Evolutionary conservation across 2,113 vertebrate species (phyloP).

Genomic region (Pachypanchax playfairii): DNA sequence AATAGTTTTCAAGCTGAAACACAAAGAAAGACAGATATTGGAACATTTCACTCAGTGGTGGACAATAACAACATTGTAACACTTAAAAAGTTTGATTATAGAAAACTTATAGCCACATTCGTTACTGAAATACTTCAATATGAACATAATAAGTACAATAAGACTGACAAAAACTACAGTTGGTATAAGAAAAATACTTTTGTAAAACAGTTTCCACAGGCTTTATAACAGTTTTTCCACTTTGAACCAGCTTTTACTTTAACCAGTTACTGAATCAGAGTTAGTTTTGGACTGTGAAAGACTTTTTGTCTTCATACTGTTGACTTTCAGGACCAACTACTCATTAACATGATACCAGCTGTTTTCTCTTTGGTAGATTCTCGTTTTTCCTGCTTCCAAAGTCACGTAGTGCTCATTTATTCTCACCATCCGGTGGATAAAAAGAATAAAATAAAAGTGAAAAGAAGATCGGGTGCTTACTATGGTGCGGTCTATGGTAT

Average conservation of each 20-base stretch:
- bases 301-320: slow-evolving; percentile 6
- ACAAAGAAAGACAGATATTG: not conserved
- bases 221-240: not conserved
- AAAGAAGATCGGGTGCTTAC: slow-evolving; percentile 79
- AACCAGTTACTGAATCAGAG: slow-evolving; percentile 11
- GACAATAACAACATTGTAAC: not conserved
- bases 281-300: slow-evolving; percentile 10
- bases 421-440: not conserved
- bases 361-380: slow-evolving; percentile 3
- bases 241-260: slow-evolving; percentile 20
- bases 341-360: slow-evolving; percentile 33
- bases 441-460: not conserved
- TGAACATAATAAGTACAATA: too few relatives aligned
- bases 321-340: slow-evolving; percentile 24
- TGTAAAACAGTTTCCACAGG: not conserved
- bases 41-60: not conserved
- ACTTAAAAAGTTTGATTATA: not conserved
- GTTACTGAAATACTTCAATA: not conserved
- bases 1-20: slow-evolving; percentile 99
- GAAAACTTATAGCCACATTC: too few relatives aligned
- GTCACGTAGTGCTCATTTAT: not conserved
- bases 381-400: not conserved
- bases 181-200: slow-evolving; percentile 3
- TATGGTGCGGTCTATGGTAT: slow-evolving; percentile 99
- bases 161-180: not conserved